Evolutionary conservation across 2,797 vertebrate species (phyloP).

Genomic region (Arremon aurantiirostris): DNA sequence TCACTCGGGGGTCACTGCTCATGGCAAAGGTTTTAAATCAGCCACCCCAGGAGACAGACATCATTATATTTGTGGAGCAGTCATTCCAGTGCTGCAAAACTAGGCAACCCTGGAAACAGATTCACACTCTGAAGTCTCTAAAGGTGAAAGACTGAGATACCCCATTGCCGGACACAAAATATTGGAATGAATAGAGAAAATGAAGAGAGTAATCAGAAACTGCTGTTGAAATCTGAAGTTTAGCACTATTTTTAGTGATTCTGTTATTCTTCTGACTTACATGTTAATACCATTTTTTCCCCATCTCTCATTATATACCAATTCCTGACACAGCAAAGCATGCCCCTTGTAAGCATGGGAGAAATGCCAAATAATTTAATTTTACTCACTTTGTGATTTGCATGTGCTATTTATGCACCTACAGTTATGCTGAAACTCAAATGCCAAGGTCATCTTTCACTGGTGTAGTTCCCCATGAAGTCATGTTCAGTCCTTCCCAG

Average conservation of each 20-base stretch:
- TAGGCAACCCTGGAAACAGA: not conserved
- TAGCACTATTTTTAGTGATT: not conserved
- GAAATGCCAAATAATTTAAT: not conserved
- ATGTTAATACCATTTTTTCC: not conserved
- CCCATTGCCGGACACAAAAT: not conserved
- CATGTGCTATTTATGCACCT: not conserved
- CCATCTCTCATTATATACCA: not conserved
- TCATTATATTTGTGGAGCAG: constrained; percentile 9
- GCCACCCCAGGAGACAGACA: constrained; percentile 35
- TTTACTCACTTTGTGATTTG: not conserved
- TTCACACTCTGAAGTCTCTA: not conserved
- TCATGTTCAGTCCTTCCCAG: not conserved
- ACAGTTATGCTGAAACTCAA: not conserved
- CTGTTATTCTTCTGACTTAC: not conserved
- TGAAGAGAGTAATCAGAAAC: not conserved
- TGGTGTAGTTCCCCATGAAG: not conserved
- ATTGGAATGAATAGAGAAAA: not conserved
- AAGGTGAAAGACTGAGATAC: not conserved
- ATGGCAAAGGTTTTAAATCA: constrained; percentile 66
- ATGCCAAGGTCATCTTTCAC: not conserved
- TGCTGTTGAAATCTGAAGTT: not conserved
- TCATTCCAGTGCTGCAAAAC: not conserved
- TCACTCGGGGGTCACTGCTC: constrained; percentile 38
- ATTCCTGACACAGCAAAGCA: not conserved
- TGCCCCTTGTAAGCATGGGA: not conserved